Evolutionary conservation across 2,113 vertebrate genomes (phyloP).

Genomic region (Ophthalmolycus amberensis): DNA sequence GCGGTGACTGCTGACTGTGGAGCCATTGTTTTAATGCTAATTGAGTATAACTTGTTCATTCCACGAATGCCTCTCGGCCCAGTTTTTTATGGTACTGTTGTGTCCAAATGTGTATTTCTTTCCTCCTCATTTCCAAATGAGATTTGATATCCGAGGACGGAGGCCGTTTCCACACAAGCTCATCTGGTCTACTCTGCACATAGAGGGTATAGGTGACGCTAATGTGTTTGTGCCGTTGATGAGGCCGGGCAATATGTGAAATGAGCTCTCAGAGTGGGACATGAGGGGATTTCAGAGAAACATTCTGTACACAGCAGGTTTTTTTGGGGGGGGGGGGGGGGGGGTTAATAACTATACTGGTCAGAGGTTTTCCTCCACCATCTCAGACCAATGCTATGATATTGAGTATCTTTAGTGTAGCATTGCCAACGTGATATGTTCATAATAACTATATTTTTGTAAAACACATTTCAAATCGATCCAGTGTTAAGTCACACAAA

Average conservation of each 20-base stretch:
- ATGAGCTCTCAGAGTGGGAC: constrained; percentile 10
- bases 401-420: background rate
- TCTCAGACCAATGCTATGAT: background rate
- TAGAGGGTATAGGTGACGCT: constrained; percentile 40
- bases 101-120: constrained; percentile 57
- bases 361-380: background rate
- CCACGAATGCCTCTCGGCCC: constrained; percentile 58
- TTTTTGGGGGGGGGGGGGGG: too few relatives aligned
- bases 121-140: constrained; percentile 60
- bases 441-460: background rate
- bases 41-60: constrained; percentile 71
- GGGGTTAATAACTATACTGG: background rate
- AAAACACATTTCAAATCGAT: background rate
- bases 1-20: constrained; percentile 60
- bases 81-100: constrained; percentile 57
- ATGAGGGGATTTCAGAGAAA: constrained; percentile 30
- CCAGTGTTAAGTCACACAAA: background rate
- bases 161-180: constrained; percentile 46
- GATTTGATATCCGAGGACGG: constrained; percentile 55
- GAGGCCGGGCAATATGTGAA: constrained; percentile 5
- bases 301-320: constrained; percentile 16
- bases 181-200: constrained; percentile 34
- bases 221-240: constrained; percentile 50
- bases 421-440: background rate
- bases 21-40: constrained; percentile 77